A percentile compares a stretch with the other conserved stretches of the same genome.
Evolutionary conservation across 1,140 invertebrate genomes (phyloP).

Genomic region (Camponotus floridanus): DNA sequence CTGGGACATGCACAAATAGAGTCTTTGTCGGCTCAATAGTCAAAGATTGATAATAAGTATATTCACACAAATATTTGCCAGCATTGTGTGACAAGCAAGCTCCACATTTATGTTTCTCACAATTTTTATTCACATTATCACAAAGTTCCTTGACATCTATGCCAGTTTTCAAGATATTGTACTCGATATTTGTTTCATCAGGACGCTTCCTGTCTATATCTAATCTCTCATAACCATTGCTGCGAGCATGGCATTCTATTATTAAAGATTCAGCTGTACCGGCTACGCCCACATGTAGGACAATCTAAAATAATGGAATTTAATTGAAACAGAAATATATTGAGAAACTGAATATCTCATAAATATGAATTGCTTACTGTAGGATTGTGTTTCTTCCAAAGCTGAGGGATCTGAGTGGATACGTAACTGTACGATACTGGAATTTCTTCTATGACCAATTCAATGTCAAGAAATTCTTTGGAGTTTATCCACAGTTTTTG

Average conservation of each 20-base stretch:
- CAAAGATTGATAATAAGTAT: conserved; percentile 90
- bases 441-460: conserved; percentile 88
- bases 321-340: background rate
- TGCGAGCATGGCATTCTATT: conserved; percentile 88
- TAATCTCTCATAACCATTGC: conserved; percentile 86
- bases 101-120: conserved; percentile 69
- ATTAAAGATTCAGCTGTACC: conserved; percentile 85
- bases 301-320: conserved; percentile 84
- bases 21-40: conserved; percentile 85
- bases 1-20: conserved; percentile 90
- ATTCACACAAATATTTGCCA: conserved; percentile 90
- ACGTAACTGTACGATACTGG: conserved; percentile 90
- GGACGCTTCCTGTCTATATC: conserved; percentile 85
- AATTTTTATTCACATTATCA: conserved; percentile 82
- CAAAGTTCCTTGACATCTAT: conserved; percentile 83
- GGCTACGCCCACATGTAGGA: conserved; percentile 90
- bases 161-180: conserved; percentile 82
- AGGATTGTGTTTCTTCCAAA: conserved; percentile 90
- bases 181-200: conserved; percentile 79
- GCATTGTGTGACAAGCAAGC: conserved; percentile 83
- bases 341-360: background rate
- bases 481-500: conserved; percentile 84
- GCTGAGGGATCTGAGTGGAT: conserved; percentile 87
- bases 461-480: conserved; percentile 83
- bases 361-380: conserved; percentile 84